Evolutionary conservation across 2,888 invertebrate species (phyloP), one percentile per base, ranked within the genome.

Genomic region (Epistrophe grossulariae): DNA sequence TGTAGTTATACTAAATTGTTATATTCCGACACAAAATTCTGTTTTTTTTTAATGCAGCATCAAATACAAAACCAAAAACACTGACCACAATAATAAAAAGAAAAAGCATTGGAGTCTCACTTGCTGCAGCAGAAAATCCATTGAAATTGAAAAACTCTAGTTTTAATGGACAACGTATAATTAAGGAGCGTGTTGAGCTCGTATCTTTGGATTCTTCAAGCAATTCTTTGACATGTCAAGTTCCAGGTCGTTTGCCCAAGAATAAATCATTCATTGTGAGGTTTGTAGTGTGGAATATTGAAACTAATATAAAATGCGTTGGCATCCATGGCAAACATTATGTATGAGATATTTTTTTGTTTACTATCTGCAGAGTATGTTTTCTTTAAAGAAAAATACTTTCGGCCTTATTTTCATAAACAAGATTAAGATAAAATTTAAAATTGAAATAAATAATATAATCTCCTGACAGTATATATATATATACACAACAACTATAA

Each of bases 211-310:
- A 71, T 59, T 73, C 78, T 13, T 71, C 82, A 43, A 82, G 59
- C 66, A 57, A 11, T 38, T 64, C 59, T 19, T 24, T 31, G 64
- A n/a, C 43, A 70, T 17, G 4, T 4, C 82, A 70, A 79, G 64
- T 72, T 72, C 79, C 85, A 43, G 73, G 72, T 19, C 70, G 77
- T 68, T 77, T 90, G 31, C 77, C 88, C 66, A 89, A 89, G 68
- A 89, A 89, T 83, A 88, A 88, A 74, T 90, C 90, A 40, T 90
- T 90, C 80, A 88, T 89, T 55, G 76, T 90, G 72, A 91, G 91
- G 92, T 92, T 90, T 90, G 92, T 91, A 89, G 85, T 50, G 9
- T 48, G 59, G 52, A 19, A 19, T 28, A 43, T 28, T 24, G 11
- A 40, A 73, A 71, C 35, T 9, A 3, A 11, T 1, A 6, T 55